These are phyloP conservation scores for Lordiphosa collinella DNA, from an alignment of 1,140 invertebrate genomes.

Conservation along the genomic window DNA sequence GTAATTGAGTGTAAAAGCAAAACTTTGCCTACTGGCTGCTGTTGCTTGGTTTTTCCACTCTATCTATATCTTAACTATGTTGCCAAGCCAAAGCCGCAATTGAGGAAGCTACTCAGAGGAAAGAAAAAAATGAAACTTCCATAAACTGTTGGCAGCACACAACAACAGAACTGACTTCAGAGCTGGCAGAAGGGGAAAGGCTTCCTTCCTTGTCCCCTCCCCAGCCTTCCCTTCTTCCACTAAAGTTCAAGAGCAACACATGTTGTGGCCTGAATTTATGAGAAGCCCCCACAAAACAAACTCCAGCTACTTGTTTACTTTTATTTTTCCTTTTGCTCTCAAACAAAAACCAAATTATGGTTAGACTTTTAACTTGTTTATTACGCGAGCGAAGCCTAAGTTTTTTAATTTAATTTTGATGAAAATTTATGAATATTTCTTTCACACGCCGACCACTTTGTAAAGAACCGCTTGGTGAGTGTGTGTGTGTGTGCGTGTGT, in stretches of 20 bases:
- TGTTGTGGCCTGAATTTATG: constrained; percentile 70
- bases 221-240: constrained; percentile 3
- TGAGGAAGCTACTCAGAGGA: constrained; percentile 72
- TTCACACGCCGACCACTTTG: constrained; percentile 31
- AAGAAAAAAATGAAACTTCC: constrained; percentile 39
- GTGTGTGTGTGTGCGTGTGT: constrained; percentile 13
- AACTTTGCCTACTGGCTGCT: constrained; percentile 51
- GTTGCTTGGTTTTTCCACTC: constrained; percentile 4
- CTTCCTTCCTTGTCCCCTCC: neutral
- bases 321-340: constrained; percentile 31
- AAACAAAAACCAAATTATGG: constrained; percentile 67
- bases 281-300: constrained; percentile 16
- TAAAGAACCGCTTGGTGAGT: no score
- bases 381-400: constrained; percentile 46
- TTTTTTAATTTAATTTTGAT: constrained; percentile 77
- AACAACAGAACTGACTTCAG: constrained; percentile 5
- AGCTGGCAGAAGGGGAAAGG: neutral
- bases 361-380: constrained; percentile 77
- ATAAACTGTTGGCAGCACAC: constrained; percentile 39
- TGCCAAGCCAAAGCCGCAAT: constrained; percentile 55
- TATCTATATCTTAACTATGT: constrained; percentile 50
- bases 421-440: constrained; percentile 72
- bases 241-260: constrained; percentile 65
- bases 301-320: constrained; percentile 36
- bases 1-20: constrained; percentile 76